Conservation (phyloP, 2,797 vertebrate genomes). For the Odontamblyopus lacepedii region DNA sequence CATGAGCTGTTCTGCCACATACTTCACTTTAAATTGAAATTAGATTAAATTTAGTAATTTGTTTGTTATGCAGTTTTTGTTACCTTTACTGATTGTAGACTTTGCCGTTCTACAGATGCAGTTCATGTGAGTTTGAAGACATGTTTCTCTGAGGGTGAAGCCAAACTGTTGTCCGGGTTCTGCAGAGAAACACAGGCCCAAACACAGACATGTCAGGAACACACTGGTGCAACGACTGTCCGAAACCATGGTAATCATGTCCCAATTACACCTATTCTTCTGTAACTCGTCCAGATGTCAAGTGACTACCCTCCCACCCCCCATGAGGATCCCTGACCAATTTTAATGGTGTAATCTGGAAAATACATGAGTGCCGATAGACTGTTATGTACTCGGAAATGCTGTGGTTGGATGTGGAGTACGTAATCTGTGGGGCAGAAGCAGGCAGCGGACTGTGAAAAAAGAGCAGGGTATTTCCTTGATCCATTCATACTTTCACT, state of each 20-base stretch:
- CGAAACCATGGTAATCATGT: conserved; percentile 70
- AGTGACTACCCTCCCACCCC: conserved; percentile 79
- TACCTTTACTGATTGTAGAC: conserved; percentile 6
- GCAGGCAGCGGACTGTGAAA: conserved; percentile 16
- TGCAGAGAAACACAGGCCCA: conserved; percentile 76
- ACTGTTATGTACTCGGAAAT: conserved; percentile 73
- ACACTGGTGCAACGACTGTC: conserved; percentile 67
- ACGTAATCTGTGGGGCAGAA: conserved; percentile 59
- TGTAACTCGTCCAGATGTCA: conserved; percentile 81
- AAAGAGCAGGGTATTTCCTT: conserved; percentile 60
- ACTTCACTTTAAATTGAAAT: conserved; percentile 18
- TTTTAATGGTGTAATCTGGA: conserved; percentile 74
- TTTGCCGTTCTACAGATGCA: conserved; percentile 86
- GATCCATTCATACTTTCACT: conserved; percentile 77
- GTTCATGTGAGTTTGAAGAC: conserved; percentile 94
- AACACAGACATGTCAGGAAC: conserved; percentile 75
- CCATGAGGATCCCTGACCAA: conserved; percentile 72
- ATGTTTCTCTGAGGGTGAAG: conserved; percentile 84
- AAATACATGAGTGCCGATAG: conserved; percentile 72
- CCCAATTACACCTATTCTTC: conserved; percentile 71
- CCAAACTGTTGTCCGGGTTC: conserved; percentile 82
- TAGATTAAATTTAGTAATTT: neutral
- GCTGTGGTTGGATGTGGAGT: conserved; percentile 67
- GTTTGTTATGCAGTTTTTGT: neutral
- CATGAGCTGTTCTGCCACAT: conserved; percentile 20